Evolutionary conservation across 37 sponge, comb jelly and placozoan genomes (phyloP), one percentile per base, ranked within the genome.

Genomic region (Petrosia ficiformis): DNA sequence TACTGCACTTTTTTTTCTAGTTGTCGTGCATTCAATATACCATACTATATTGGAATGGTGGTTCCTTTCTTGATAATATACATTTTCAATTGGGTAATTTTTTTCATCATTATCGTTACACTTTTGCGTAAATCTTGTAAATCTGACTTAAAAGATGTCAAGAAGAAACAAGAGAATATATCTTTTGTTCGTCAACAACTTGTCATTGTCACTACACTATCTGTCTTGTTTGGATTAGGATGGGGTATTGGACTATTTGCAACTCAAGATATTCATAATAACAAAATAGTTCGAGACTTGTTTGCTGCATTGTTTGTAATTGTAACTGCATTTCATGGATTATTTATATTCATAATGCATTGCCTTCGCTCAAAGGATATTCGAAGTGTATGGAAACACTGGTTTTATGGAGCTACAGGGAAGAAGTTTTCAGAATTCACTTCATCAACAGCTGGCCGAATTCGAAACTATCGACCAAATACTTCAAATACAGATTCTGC

Each of bases 281-380:
- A 30, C 14, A 42, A 8, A 1, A 3, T 21, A 2, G 32, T 76
- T 24, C 32, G 70, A 3, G 40, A 38, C 5, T 14, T 43, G 4
- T 65, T 76, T 33, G 68, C 75, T 41, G 67, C 59, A 33, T 26
- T 76, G 43, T 83, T 83, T 70, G 67, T 75, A 60, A 3, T 83
- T 4, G 22, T 75, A 26, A 76, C 71, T 40, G 67, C 67, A 0
- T 75, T 75, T 26, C 84, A 70, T 26, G 84, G 84, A 40, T 33
- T 83, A 8, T 36, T 68, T 43, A 68, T 83, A 5, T 83, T 83
- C 65, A 29, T 48, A n/a, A 30, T 83, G 64, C 75, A 83, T 22
- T 69, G 70, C 38, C 30, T 76, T 21, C 75, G 84, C 14, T 68
- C 75, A 10, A 42, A 66, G 33, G 77, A 76, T 57, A 77, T 67